Percentiles rank a stretch among this genome's conserved stretches.
These are phyloP conservation scores for Molossus alvarezi DNA, from an alignment of 2,797 vertebrate genomes.

Conservation along the genomic window DNA sequence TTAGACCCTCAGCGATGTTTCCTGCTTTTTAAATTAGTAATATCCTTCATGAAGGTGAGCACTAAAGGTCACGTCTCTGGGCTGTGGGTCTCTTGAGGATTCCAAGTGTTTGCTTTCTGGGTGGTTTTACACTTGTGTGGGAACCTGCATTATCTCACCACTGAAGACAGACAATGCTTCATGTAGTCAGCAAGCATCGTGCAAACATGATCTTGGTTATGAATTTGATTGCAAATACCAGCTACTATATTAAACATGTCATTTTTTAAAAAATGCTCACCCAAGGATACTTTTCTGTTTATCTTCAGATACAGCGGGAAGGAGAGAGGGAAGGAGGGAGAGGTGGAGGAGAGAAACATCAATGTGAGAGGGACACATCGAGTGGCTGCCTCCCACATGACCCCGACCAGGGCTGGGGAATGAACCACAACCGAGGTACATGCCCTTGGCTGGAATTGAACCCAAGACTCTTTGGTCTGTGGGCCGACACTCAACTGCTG, in stretches of 20 bases:
- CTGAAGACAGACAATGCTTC: not conserved
- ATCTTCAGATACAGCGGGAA: no score
- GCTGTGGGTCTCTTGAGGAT: not conserved
- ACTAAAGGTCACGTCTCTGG: not conserved
- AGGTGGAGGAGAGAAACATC: no score
- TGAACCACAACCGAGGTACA: no score
- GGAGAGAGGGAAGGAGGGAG: no score
- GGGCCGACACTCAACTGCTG: no score
- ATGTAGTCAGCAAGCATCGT: not conserved
- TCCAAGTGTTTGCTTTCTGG: not conserved
- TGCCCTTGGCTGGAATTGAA: no score
- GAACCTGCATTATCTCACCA: not conserved
- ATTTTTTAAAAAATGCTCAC: not conserved
- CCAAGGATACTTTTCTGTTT: no score
- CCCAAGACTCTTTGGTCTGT: no score
- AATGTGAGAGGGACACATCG: no score
- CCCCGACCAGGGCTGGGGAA: no score
- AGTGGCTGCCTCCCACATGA: no score
- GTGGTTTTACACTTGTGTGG: not conserved
- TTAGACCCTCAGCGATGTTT: not conserved
- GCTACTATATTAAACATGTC: not conserved
- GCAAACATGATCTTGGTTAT: not conserved
- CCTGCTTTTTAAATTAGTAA: not conserved
- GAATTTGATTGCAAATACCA: not conserved
- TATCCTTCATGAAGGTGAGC: not conserved